Conservation (phyloP, 2,113 vertebrate species). For the Phalacrocorax brasilianus region DNA sequence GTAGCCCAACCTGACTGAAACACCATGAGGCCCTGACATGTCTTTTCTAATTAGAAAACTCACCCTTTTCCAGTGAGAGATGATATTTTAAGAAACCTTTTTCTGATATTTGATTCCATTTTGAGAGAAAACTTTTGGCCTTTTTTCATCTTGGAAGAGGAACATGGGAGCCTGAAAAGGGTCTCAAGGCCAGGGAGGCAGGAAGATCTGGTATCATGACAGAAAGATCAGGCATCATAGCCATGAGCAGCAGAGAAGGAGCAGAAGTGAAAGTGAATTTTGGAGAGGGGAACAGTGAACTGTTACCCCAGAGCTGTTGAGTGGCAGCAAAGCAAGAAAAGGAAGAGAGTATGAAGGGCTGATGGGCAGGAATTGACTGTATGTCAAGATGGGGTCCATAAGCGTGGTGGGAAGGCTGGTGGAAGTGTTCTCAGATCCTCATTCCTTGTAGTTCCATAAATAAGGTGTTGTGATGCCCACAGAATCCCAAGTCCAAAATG, state of each 20-base stretch:
- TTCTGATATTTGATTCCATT: not conserved
- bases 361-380: not conserved
- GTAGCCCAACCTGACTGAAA: not conserved
- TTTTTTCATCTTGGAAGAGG: not conserved
- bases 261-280: not conserved
- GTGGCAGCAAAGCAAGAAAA: not conserved
- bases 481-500: not conserved
- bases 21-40: not conserved
- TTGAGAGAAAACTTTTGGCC: not conserved
- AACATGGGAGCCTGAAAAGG: not conserved
- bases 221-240: not conserved
- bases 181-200: not conserved
- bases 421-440: not conserved
- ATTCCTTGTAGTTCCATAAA: not conserved
- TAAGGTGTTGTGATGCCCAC: not conserved
- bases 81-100: conserved; percentile 9
- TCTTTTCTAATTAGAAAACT: not conserved
- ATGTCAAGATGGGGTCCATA: no score
- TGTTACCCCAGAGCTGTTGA: not conserved
- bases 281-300: not conserved
- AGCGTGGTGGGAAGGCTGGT: not conserved
- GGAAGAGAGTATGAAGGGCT: not conserved
- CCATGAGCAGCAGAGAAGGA: not conserved
- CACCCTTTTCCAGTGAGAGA: not conserved
- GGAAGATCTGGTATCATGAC: not conserved